A percentile compares a stretch with the other conserved stretches of the same genome.
Evolutionary conservation across 2,797 vertebrate genomes (phyloP).

Genomic region (Mus spretus): DNA sequence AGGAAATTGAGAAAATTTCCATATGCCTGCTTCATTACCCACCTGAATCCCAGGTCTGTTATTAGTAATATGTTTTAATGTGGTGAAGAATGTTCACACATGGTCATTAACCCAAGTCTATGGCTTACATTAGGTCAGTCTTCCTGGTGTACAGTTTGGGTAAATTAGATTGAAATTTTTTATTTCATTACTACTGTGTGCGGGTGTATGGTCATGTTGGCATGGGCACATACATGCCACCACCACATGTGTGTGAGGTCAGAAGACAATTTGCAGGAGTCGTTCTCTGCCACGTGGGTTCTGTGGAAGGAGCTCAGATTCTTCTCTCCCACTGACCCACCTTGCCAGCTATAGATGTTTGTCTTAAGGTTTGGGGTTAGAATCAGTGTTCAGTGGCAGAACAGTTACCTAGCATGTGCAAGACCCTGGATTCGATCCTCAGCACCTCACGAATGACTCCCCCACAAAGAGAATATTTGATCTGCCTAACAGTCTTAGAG

Average conservation of each 20-base stretch:
- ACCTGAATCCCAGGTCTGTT: neutral
- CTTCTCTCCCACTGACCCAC: neutral
- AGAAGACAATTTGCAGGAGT: neutral
- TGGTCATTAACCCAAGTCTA: neutral
- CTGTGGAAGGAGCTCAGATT: neutral
- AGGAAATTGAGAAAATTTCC: neutral
- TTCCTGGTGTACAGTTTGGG: neutral
- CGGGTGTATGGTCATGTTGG: neutral
- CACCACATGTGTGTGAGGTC: neutral
- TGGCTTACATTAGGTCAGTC: neutral
- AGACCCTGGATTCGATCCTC: neutral
- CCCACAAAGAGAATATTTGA: neutral
- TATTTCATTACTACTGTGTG: neutral
- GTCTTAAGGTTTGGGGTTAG: neutral
- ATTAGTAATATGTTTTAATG: neutral
- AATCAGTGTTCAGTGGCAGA: neutral
- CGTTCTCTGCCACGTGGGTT: neutral
- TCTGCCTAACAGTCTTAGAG: neutral
- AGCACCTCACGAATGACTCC: neutral
- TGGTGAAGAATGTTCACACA: neutral
- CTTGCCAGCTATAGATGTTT: neutral
- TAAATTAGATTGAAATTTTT: neutral
- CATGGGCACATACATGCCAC: too few species aligned
- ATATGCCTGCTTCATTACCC: neutral
- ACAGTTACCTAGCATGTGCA: neutral